Conservation (phyloP, 2,888 invertebrate genomes). For the Caenorhabditis sp. region DNA sequence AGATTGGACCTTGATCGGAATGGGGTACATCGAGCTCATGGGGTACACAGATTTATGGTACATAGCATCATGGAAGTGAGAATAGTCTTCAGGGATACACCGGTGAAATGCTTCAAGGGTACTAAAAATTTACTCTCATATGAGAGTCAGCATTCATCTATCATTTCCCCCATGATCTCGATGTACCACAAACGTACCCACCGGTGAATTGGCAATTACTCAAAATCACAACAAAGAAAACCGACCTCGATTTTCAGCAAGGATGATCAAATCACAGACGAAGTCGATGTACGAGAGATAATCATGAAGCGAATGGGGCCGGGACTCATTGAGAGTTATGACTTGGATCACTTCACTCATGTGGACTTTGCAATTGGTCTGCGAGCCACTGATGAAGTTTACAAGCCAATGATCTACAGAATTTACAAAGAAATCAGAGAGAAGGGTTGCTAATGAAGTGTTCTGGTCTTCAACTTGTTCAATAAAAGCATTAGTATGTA, state of each 20-base stretch:
- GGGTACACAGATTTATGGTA: too few relatives aligned
- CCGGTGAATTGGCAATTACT: too few relatives aligned
- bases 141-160: too few relatives aligned
- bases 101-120: too few relatives aligned
- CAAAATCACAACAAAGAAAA: too few relatives aligned
- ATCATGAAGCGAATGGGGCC: conserved; percentile 59
- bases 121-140: too few relatives aligned
- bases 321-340: conserved; percentile 48
- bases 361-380: conserved; percentile 64
- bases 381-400: conserved; percentile 64
- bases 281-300: conserved; percentile 40
- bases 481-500: neutral
- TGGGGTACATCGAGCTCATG: too few relatives aligned
- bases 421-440: conserved; percentile 60
- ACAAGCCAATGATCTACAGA: conserved; percentile 58
- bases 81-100: too few relatives aligned
- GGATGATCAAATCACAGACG: conserved; percentile 58
- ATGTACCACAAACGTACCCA: too few relatives aligned
- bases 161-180: too few relatives aligned
- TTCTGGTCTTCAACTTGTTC: neutral
- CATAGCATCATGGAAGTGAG: too few relatives aligned
- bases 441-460: conserved; percentile 29
- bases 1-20: too few relatives aligned
- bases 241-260: conserved; percentile 30
- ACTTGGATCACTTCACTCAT: conserved; percentile 65